Evolutionary conservation across 2,888 invertebrate species (phyloP), one percentile per base, ranked within the genome.

Genomic region (Anticlea derivata): DNA sequence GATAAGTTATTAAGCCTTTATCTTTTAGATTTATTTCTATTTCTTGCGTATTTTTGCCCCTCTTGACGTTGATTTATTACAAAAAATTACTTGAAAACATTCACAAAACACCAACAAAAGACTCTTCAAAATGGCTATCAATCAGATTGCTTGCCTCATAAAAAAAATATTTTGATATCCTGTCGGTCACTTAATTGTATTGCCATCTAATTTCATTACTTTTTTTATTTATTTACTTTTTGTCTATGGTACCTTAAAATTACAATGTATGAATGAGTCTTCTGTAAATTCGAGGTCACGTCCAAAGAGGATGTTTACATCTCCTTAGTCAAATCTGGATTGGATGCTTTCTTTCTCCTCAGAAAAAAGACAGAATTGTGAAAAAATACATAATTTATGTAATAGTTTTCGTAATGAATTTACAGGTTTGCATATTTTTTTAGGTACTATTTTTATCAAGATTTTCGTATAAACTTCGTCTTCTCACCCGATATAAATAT

Each of bases 61-160:
- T 75, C 51, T 58, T 73, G 75, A 64, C 67, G 70, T 72, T 78
- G 69, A 78, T 82, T 68, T 80, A 76, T 65, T 71, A 72, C 68
- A 80, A 82, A 80, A n/a, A 78, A 75, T 80, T 80, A 68, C 69
- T 80, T 83, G 81, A 90, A 91, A 91, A 91, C 89, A 88, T 90
- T 88, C 89, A 90, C 86, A 91, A 91, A 91, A 91, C 91, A 91
- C 90, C 80, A 91, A 91, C 91, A 91, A 91, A 90, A 91, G 89
- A 80, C 85, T 90, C 83, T 86, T 86, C 88, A 90, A 90, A 90
- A 90, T 90, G 90, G 90, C 90, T 88, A 89, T 89, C 87, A 88
- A 87, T 87, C 80, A 86, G 71, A 78, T 87, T 89, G 88, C 89
- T 87, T 89, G 88, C 89, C 86, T 84, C 75, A 70, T 76, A 78